phyloP scores from a whole-genome alignment of 2,888 invertebrate genomes.

The Acrobasis consociella region DNA sequence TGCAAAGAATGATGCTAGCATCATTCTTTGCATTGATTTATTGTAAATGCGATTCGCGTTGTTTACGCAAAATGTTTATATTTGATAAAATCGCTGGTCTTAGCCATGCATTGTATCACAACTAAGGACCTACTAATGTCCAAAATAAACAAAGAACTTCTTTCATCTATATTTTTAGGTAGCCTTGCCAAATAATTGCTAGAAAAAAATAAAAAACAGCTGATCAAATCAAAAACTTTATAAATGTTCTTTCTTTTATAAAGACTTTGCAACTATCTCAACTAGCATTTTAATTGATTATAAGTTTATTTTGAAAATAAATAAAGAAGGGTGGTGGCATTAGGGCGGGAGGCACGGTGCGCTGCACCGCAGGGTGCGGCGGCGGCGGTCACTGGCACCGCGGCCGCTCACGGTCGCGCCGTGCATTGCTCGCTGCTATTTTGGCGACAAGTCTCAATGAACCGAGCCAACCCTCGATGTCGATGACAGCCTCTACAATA shows the following conservation, averaged over 20 bases:
- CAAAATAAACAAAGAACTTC: no score
- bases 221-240: no score
- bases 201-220: no score
- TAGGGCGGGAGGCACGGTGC: constrained; percentile 69
- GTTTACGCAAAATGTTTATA: no score
- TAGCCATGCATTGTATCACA: no score
- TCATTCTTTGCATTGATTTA: neutral
- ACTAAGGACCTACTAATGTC: no score
- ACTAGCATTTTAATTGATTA: neutral
- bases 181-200: no score
- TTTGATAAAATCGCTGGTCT: no score
- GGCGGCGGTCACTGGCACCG: constrained; percentile 83
- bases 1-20: neutral
- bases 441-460: constrained; percentile 67
- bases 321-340: constrained; percentile 32
- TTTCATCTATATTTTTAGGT: no score
- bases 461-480: constrained; percentile 29
- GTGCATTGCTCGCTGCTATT: constrained; percentile 59
- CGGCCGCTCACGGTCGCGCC: constrained; percentile 67
- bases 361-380: constrained; percentile 52
- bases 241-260: no score
- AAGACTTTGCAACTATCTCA: neutral
- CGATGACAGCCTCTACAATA: neutral
- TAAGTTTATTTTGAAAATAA: neutral
- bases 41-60: no score